Evolutionary conservation across 30 jellyfish, hydroid and myxozoan genomes (phyloP).

Genomic region (Pelagia noctiluca): DNA sequence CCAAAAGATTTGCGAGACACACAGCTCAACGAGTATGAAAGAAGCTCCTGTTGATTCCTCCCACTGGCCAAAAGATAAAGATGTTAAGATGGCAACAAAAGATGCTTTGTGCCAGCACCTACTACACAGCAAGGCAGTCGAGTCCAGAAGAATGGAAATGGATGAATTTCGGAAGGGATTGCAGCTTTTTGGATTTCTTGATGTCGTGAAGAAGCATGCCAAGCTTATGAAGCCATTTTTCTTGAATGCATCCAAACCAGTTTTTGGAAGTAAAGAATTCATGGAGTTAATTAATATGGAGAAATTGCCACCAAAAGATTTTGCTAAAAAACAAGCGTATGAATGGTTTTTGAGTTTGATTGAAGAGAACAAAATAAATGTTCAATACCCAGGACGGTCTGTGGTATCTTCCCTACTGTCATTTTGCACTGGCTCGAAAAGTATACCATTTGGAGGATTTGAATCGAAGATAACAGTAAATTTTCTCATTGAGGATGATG

Average conservation of each 20-base stretch:
- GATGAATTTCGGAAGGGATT: slow-evolving; percentile 28
- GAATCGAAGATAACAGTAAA: neutral
- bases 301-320: neutral
- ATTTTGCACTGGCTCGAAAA: slow-evolving; percentile 27
- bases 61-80: slow-evolving; percentile 15
- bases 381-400: neutral
- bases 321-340: slow-evolving; percentile 14
- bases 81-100: neutral
- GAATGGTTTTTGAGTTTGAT: slow-evolving; percentile 4
- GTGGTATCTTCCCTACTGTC: neutral
- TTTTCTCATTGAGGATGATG: slow-evolving; percentile 20
- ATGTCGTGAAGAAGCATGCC: slow-evolving; percentile 3
- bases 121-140: neutral
- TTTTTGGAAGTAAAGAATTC: neutral
- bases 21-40: neutral
- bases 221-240: neutral
- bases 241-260: neutral
- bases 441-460: slow-evolving; percentile 5
- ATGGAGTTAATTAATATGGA: neutral
- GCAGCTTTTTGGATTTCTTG: slow-evolving; percentile 23
- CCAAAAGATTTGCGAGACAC: neutral
- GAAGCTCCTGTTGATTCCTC: slow-evolving; percentile 1
- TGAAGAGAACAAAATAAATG: neutral
- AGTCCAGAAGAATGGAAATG: neutral
- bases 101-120: slow-evolving; percentile 5